Base-by-base conservation (phyloP, 2,888 invertebrate genomes). In the Drosophila cracens region DNA sequence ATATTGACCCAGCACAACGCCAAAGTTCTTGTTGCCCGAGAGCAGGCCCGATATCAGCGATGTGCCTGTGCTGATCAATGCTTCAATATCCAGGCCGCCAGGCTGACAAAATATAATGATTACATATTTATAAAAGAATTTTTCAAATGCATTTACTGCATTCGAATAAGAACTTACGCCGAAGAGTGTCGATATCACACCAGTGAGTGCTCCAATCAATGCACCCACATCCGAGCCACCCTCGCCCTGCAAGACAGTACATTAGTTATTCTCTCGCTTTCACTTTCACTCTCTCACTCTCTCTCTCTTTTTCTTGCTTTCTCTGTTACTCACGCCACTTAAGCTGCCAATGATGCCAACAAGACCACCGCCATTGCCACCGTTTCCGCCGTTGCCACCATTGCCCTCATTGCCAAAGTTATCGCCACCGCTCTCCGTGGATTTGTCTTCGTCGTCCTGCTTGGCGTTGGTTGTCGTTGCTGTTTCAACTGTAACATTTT, bases 161-260 rank as follows among this genome's bases (percentile, higher is more conserved):
- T 11, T 43, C 43, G 21, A 11, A 16, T 16, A 8, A 3, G 13
- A 27, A 82, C 82, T 89, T 87, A 93, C 93, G 11, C 93, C 93
- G 78, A 93, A 93, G 25, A 93, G 72, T 13, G 92, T 92, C 13
- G 92, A 91, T 21, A 93, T 84, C 2, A 93, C 71, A 25, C 93
- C 93, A 4, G 93, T 92, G 0, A 93, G 68, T 0, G 93, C 93
- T 5, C 93, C 93, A 61, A 93, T 87, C n/a, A 93, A 63, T 1
- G 93, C 93, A 1, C 93, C 93, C 49, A 93, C 82, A 82, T 93
- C 93, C 10, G 93, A 93, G 21, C 93, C 93, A 36, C 91, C 93
- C 68, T 93, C 93, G 29, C 93, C 93, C 93, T 93, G 53, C 8
- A 59, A 57, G 21, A 18, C 5, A 10, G 5, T 16, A 8, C 4